Evolutionary conservation across 2,888 invertebrate species (phyloP).

Genomic region (Callinectes sapidus): DNA sequence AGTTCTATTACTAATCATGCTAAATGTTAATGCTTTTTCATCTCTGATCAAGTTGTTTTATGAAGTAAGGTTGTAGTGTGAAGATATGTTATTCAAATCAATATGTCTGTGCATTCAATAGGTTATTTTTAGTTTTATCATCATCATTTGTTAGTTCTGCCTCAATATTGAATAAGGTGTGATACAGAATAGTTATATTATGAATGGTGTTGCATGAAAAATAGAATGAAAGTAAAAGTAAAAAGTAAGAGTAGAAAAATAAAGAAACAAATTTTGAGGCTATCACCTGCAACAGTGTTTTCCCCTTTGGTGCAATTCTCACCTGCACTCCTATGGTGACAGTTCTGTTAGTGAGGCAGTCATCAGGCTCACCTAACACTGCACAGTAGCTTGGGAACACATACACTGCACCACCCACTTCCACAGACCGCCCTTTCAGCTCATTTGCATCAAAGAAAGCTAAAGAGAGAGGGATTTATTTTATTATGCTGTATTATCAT

Average conservation of each 20-base stretch:
- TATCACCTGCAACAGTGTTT: background rate
- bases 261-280: no score
- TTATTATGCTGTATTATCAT: no score
- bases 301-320: background rate
- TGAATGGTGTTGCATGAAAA: no score
- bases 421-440: constrained; percentile 53
- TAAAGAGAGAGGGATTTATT: background rate
- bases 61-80: background rate
- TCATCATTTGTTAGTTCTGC: no score
- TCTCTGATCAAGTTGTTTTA: background rate
- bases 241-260: no score
- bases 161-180: no score
- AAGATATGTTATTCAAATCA: no score
- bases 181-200: no score
- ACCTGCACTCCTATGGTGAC: constrained; percentile 68
- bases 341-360: constrained; percentile 61
- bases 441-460: constrained; percentile 69
- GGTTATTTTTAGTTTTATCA: background rate
- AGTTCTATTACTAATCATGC: background rate
- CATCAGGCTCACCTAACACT: constrained; percentile 47
- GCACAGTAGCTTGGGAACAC: constrained; percentile 70
- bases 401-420: constrained; percentile 66
- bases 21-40: background rate
- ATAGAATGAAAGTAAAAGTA: no score
- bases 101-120: background rate